Conservation (phyloP, 1,140 invertebrate genomes). For the Diuraphis noxia region DNA sequence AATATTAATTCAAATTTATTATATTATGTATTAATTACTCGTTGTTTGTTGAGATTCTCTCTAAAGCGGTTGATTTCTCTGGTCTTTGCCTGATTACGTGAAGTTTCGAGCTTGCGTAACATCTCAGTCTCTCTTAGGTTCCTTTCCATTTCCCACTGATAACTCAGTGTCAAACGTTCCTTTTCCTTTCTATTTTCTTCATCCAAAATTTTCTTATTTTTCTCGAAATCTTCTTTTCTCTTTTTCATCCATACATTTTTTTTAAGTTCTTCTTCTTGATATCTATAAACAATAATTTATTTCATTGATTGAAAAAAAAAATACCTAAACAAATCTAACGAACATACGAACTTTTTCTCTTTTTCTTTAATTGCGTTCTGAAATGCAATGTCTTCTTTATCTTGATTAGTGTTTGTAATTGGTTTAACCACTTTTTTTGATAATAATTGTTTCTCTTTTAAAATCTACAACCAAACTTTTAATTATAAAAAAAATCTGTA, state of each 20-base stretch:
- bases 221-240: neutral
- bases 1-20: neutral
- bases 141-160: neutral
- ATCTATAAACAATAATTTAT: neutral
- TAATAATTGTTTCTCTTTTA: neutral
- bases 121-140: neutral
- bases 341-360: neutral
- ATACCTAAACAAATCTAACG: neutral
- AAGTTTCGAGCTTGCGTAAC: neutral
- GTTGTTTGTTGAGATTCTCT: neutral
- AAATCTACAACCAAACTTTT: neutral
- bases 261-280: neutral
- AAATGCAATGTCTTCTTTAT: neutral
- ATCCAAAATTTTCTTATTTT: neutral
- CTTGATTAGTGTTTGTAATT: neutral
- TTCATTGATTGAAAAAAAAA: neutral
- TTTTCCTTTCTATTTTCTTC: neutral
- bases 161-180: neutral
- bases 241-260: neutral
- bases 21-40: neutral
- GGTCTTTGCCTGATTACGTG: neutral
- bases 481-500: neutral
- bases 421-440: neutral
- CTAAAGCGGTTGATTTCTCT: neutral
- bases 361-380: neutral